These are phyloP conservation scores for Ceratina japonica DNA, from an alignment of 1,140 invertebrate species.

Conservation along the genomic window DNA sequence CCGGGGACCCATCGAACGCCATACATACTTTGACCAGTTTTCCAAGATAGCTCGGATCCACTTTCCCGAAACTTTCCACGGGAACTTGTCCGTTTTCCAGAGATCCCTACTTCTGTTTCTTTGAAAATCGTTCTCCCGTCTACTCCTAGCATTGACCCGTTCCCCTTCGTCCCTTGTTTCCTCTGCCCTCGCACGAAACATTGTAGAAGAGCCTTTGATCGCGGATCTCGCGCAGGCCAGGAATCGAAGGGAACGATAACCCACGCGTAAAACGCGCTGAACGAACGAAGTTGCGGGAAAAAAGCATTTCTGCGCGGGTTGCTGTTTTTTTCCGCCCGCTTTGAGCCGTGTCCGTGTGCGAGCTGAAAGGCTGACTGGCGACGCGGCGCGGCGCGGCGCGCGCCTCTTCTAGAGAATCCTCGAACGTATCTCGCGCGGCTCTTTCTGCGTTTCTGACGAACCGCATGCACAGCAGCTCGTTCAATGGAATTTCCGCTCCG, in stretches of 20 bases:
- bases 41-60: slow-evolving; percentile 1
- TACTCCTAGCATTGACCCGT: neutral
- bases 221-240: neutral
- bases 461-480: neutral
- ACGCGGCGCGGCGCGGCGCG: no score
- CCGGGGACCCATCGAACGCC: slow-evolving; percentile 2
- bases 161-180: slow-evolving; percentile 3
- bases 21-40: slow-evolving; percentile 11
- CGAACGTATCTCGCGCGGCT: slow-evolving; percentile 7
- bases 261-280: neutral
- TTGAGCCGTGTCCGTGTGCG: slow-evolving; percentile 33
- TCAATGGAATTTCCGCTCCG: slow-evolving; percentile 15
- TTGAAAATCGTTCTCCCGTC: neutral
- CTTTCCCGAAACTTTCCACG: neutral
- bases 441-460: slow-evolving; percentile 12
- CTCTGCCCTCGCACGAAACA: slow-evolving; percentile 1
- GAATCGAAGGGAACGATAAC: slow-evolving; percentile 27
- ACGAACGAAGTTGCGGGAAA: slow-evolving; percentile 27
- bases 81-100: slow-evolving; percentile 33
- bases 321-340: slow-evolving; percentile 7
- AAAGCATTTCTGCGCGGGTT: slow-evolving; percentile 28
- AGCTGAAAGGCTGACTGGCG: slow-evolving; percentile 21
- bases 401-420: slow-evolving; percentile 17
- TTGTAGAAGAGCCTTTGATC: neutral
- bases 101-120: no score